A percentile compares a stretch with the other conserved stretches of the same genome.
Evolutionary conservation across 2,888 invertebrate genomes (phyloP).

Genomic region (Melipona beecheii): DNA sequence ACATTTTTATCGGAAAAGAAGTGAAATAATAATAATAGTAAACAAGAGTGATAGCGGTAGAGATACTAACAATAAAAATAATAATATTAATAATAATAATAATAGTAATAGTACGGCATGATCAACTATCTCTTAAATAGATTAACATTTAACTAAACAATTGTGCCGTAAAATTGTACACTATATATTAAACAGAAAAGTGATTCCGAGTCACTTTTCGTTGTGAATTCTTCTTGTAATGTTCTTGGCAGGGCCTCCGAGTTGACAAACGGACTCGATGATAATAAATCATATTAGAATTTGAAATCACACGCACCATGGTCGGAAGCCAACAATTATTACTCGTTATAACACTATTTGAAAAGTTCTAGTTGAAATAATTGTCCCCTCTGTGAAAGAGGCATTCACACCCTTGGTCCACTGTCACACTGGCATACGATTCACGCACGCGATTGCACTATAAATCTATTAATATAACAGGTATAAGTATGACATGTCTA

Average conservation of each 20-base stretch:
- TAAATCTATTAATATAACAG: conserved; percentile 81
- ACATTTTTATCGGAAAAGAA: conserved; percentile 19
- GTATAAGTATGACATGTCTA: conserved; percentile 79
- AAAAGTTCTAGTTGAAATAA: conserved; percentile 73
- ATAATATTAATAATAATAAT: conserved; percentile 17
- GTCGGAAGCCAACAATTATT: conserved; percentile 74
- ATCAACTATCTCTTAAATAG: conserved; percentile 36
- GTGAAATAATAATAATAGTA: conserved; percentile 3
- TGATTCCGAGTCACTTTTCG: conserved; percentile 45
- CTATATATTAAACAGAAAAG: conserved; percentile 46
- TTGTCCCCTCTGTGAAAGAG: conserved; percentile 68
- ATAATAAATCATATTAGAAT: conserved; percentile 65
- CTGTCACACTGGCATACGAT: conserved; percentile 78
- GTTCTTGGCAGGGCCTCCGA: conserved; percentile 74
- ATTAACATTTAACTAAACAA: conserved; percentile 53
- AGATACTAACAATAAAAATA: conserved; percentile 38
- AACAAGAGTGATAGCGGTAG: conserved; percentile 14
- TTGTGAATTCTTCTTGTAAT: conserved; percentile 52
- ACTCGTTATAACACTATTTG: conserved; percentile 68
- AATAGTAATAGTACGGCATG: conserved; percentile 55
- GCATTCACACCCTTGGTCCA: conserved; percentile 82
- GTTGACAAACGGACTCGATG: conserved; percentile 65
- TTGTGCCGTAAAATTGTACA: conserved; percentile 55
- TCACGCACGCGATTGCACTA: conserved; percentile 82
- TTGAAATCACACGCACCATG: conserved; percentile 69